Evolutionary conservation across 1,140 invertebrate species (phyloP), one percentile per base, ranked within the genome.

Genomic region (Pseudoatta argentina): DNA sequence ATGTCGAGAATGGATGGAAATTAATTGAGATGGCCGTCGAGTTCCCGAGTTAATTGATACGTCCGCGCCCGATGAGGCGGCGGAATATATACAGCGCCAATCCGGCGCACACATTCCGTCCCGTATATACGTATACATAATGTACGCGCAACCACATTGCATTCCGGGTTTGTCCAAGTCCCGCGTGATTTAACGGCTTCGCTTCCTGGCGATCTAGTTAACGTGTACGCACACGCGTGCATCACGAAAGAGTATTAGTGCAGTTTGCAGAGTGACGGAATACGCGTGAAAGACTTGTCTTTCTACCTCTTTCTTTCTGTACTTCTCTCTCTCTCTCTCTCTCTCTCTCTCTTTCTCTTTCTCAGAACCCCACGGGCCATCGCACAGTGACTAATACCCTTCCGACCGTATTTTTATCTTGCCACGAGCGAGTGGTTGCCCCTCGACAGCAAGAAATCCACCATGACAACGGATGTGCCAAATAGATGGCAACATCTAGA

Each of bases 171-270:
- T 88, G 88, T 83, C 69, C 86, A 85, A 85, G 91, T 87, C 83
- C 79, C 90, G 86, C 88, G 91, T 93, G 92, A 94, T 94, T 94
- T 94, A 94, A 87, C 91, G 91, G 82, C 86, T 66, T 76, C 51
- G 87, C 89, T 93, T 94, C 92, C 92, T 93, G 91, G 90, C 91
- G 91, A 94, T 93, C 93, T 92, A 91, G 92, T 94, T 94, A 93
- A 93, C 91, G 85, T 88, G 55, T 21, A 88, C 86, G 44, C 30
- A 63, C 27, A 59, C 63, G 75, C 48, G 67, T 14, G 77, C 73
- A 34, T 12, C 51, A 16, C 48, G 16, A 27, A 53, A 21, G 59
- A 44, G 82, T 78, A 34, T 73, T 39, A 30, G 72, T 64, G 82
- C 73, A 86, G 77, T 83, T 83, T 75, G 79, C 39, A 51, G 64